Evolutionary conservation across 2,113 vertebrate species (phyloP), one percentile per base, ranked within the genome.

Genomic region (Gobiocypris rarus): DNA sequence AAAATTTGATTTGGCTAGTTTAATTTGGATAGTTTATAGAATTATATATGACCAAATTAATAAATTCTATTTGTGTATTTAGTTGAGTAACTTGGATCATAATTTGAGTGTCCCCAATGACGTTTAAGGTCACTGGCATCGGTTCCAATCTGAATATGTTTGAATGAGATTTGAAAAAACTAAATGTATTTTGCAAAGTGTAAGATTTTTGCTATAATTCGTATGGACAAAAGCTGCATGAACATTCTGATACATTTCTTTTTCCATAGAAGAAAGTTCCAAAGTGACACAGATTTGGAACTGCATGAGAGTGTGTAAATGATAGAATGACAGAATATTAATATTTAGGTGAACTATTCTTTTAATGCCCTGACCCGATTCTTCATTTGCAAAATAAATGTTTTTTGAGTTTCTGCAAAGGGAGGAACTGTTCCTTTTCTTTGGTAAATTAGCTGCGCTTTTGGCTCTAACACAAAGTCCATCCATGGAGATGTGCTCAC

Each of bases 371-470:
- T 83, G 48, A 83, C 34, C 59, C 41, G 48, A 67, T 75, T 50
- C 26, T 61, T 63, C 58, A 28, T 34, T 83, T 56, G 52, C 34
- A 79, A 86, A 28, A 83, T 43, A 71, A 78, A 74, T 79, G 1
- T 24, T 78, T 77, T 54, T 0, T 75, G 28, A 77, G 26, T 24
- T n/a, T 77, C 56, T 61, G 73, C 24, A 17, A 26, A 9, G 22
- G 8, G 26, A 81, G 8, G 41, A 38, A 38, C 5, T 38, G 38
- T 54, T 65, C 50, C 11, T 31, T 38, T 54, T 61, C 83, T 45
- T 26, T 41, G 13, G 65, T 65, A 71, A 87, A 86, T 89, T 82
- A 82, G 78, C 86, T 88, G 69, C 9, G 41, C 10, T 83, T 45
- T 63, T 82, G 84, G 31, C 59, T 81, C 58, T 86, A 22, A 83